Base-by-base conservation (phyloP, 2,888 invertebrate genomes). In the Watsonalla cultraria region DNA sequence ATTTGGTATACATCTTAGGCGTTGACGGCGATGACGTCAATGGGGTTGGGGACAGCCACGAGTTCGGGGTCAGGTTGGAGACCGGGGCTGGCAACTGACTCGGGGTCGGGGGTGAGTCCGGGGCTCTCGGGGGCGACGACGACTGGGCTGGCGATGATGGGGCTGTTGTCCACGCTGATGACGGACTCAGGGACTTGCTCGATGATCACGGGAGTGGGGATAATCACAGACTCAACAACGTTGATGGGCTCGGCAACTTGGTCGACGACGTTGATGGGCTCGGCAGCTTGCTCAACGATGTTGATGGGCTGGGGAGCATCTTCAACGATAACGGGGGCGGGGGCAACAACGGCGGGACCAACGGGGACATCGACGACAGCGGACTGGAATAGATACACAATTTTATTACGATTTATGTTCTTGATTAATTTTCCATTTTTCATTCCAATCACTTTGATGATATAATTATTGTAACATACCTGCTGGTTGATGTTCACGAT, bases 401-500 rank as follows among this genome's bases (percentile, higher is more conserved):
- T 34, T n/a, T 24, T 24, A 24, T 24, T 24, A 24, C 4, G 24
- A 13, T 24, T 45, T 13, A 39, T 11, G 24, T 51, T 6, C 33
- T 45, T 15, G 15, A 46, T 34, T 6, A 0, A 45, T 11, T 1
- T 42, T 5, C 42, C 15, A 42, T 5, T 45, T n/a, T n/a, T 7
- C 48, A 11, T 7, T 45, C 13, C 24, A 47, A 49, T 9, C 37
- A 15, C 4, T 42, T 11, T 11, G 5, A 42, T 42, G 11, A 11
- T 11, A 11, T 42, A 8, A 5, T 5, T 46, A 11, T 15, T 13
- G 45, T 34, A 42, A 37, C 54, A 61, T 57, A 74, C 75, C 59
- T 69, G 55, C 46, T 70, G 54, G 47, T 76, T 68, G 24, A 78
- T 68, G 62, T 82, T 79, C 55, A 76, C 55, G 67, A 79, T 72